Percentiles rank a stretch among this genome's conserved stretches.
phyloP scores from a whole-genome alignment of 2,888 invertebrate genomes.

The Dugesia japonica region DNA sequence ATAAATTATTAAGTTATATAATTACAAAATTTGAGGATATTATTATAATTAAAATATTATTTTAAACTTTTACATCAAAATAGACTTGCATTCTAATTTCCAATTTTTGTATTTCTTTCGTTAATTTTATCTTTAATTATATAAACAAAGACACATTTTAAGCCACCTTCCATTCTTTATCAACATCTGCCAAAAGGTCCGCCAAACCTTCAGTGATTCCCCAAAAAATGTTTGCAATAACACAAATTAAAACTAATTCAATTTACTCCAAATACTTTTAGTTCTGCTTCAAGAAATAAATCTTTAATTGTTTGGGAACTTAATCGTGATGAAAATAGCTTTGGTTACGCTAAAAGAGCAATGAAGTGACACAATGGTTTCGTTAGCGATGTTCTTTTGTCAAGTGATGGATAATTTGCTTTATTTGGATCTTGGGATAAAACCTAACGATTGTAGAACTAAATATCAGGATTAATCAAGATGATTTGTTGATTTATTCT shows the following conservation, averaged over 20 bases:
- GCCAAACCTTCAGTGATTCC: too few species aligned
- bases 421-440: constrained; percentile 98
- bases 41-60: too few species aligned
- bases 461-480: constrained; percentile 73
- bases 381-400: constrained; percentile 92
- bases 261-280: constrained; percentile 92
- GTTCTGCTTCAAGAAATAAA: constrained; percentile 79
- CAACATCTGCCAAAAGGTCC: too few species aligned
- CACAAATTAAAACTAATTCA: constrained; percentile 95
- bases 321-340: constrained; percentile 78
- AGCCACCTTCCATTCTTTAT: too few species aligned
- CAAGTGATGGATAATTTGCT: constrained; percentile 93
- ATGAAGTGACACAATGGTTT: constrained; percentile 94
- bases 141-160: too few species aligned
- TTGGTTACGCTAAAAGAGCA: constrained; percentile 83
- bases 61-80: too few species aligned
- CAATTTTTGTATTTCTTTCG: too few species aligned
- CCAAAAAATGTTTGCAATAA: too few species aligned
- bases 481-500: constrained; percentile 92
- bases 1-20: too few species aligned
- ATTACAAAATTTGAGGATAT: too few species aligned
- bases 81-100: too few species aligned
- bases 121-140: too few species aligned
- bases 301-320: constrained; percentile 90
- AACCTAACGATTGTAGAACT: constrained; percentile 92